Percentiles rank a stretch among this genome's conserved stretches.
phyloP scores from a whole-genome alignment of 2,888 invertebrate species.

The Onthophagus sagittarius region DNA sequence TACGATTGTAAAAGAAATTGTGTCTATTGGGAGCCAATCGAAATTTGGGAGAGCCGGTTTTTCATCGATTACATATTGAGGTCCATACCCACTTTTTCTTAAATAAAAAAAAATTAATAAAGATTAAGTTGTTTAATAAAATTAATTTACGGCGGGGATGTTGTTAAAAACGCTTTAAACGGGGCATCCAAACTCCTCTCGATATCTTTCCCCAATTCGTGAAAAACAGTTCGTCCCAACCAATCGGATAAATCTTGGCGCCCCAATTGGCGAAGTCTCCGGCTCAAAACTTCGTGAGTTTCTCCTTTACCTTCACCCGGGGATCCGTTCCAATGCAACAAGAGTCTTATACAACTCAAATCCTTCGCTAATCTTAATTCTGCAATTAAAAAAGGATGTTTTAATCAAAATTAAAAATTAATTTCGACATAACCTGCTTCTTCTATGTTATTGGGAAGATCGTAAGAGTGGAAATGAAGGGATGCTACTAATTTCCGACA shows the following conservation, averaged over 20 bases:
- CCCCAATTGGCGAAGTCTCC: slow-evolving; percentile 57
- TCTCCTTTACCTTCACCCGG: slow-evolving; percentile 53
- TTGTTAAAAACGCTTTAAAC: slow-evolving; percentile 33
- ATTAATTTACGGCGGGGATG: slow-evolving; percentile 6
- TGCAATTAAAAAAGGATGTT: slow-evolving; percentile 27
- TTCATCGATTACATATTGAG: slow-evolving; percentile 26
- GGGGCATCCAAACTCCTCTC: slow-evolving; percentile 38
- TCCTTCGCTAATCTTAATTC: slow-evolving; percentile 51
- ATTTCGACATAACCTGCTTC: slow-evolving; percentile 37
- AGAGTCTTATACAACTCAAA: slow-evolving; percentile 54
- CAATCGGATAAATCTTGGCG: slow-evolving; percentile 58
- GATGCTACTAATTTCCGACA: slow-evolving; percentile 57
- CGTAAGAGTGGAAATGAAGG: slow-evolving; percentile 53
- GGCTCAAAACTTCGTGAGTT: slow-evolving; percentile 55
- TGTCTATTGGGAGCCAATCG: slow-evolving; percentile 39
- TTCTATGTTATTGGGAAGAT: slow-evolving; percentile 47
- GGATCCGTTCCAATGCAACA: slow-evolving; percentile 57
- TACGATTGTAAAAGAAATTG: slow-evolving; percentile 30
- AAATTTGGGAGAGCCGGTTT: slow-evolving; percentile 27
- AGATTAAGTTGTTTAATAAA: neutral
- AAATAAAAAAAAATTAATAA: no score
- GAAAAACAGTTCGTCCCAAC: slow-evolving; percentile 57
- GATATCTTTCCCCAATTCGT: slow-evolving; percentile 52
- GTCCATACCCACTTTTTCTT: slow-evolving; percentile 17
- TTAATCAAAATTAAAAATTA: neutral